Conservation (phyloP, 2,113 vertebrate species). For the Myocastor coypus region DNA sequence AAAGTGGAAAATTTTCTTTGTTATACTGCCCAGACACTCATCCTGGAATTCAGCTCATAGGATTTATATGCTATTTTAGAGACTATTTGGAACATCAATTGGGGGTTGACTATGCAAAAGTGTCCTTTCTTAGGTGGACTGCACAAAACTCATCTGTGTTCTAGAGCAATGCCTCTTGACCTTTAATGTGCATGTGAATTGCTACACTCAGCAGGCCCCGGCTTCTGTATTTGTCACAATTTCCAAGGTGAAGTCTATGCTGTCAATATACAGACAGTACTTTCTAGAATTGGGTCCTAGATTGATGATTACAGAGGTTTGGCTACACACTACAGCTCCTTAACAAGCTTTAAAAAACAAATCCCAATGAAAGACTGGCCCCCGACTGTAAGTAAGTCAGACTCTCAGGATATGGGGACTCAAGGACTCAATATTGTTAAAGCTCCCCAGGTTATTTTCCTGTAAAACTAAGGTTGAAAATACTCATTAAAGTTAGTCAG, state of each 20-base stretch:
- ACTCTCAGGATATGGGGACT: not conserved
- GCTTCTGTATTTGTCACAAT: conserved; percentile 2
- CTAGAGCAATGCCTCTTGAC: not conserved
- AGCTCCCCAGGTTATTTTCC: not conserved
- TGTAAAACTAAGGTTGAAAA: not conserved
- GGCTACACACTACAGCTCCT: not conserved
- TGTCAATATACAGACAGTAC: not conserved
- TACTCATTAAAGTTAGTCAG: conserved; percentile 8
- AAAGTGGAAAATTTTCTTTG: conserved; percentile 20
- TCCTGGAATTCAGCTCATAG: not conserved
- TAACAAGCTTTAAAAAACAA: conserved; percentile 37
- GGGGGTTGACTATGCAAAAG: not conserved
- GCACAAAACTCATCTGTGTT: conserved; percentile 1
- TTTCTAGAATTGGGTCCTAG: conserved; percentile 32
- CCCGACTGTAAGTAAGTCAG: not conserved
- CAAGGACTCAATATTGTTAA: conserved; percentile 23
- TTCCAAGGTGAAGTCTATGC: not conserved
- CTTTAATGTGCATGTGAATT: not conserved
- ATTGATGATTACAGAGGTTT: not conserved
- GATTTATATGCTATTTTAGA: conserved; percentile 42
- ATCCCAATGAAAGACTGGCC: not conserved
- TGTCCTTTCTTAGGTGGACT: not conserved
- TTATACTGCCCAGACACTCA: not conserved
- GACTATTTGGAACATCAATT: not conserved
- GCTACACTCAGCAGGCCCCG: not conserved